A percentile compares a stretch with the other conserved stretches of the same genome.
phyloP scores from a whole-genome alignment of 2,797 vertebrate species.

The Crax fasciolata region DNA sequence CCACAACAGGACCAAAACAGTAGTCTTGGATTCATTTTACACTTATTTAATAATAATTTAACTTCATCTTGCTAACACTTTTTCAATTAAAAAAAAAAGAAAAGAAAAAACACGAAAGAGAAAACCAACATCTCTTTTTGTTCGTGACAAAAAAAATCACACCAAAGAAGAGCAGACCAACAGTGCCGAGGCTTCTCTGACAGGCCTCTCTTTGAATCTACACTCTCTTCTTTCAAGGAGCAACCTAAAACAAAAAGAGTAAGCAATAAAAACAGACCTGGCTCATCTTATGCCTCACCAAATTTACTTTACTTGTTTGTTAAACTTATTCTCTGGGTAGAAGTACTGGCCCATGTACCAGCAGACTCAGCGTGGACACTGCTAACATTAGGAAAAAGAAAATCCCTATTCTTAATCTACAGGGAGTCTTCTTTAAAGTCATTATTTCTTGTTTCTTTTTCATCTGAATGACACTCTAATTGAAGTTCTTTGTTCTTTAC shows the following conservation, averaged over 20 bases:
- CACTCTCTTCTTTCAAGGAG: not conserved
- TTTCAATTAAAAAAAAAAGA: not conserved
- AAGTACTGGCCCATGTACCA: not conserved
- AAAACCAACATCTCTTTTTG: not conserved
- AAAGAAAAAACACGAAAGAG: not conserved
- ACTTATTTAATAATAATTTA: not conserved
- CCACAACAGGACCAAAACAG: not conserved
- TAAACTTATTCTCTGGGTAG: not conserved
- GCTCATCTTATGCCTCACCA: not conserved
- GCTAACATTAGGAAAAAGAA: not conserved
- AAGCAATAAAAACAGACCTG: not conserved
- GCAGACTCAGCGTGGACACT: not conserved
- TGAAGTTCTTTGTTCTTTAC: slow-evolving; percentile 76
- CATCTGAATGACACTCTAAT: slow-evolving; percentile 77
- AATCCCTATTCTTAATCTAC: slow-evolving; percentile 59
- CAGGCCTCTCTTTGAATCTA: not conserved
- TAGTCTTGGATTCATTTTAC: not conserved
- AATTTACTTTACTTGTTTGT: not conserved
- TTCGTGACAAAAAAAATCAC: not conserved
- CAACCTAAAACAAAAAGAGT: not conserved
- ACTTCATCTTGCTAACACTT: not conserved
- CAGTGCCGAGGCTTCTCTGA: not conserved
- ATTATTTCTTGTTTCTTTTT: slow-evolving; percentile 79
- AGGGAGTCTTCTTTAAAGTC: slow-evolving; percentile 78
- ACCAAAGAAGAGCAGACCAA: not conserved